Evolutionary conservation across 2,113 vertebrate species (phyloP).

Genomic region (Scortum barcoo): DNA sequence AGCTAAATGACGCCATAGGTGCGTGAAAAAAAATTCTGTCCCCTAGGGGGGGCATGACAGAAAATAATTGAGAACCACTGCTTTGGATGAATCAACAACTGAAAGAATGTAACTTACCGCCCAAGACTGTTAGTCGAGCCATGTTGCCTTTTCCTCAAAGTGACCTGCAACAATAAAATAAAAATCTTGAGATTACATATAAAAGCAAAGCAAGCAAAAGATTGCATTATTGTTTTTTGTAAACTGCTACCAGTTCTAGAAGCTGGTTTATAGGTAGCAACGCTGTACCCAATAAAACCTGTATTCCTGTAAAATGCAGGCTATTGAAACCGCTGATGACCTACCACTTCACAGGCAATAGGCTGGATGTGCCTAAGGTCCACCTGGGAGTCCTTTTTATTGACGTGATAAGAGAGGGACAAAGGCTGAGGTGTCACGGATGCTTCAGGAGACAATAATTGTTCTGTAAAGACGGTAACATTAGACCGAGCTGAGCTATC

Average conservation of each 20-base stretch:
- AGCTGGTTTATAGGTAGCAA: neutral
- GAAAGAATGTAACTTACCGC: constrained; percentile 53
- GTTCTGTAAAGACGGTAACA: neutral
- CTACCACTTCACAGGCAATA: constrained; percentile 29
- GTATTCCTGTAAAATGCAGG: neutral
- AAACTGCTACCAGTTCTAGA: neutral
- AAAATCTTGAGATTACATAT: too few relatives aligned
- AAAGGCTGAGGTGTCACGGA: constrained; percentile 42
- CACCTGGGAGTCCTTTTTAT: constrained; percentile 40
- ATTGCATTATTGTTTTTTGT: neutral
- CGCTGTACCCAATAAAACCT: neutral
- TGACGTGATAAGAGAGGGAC: constrained; percentile 21
- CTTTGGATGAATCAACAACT: neutral
- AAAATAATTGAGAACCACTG: too few relatives aligned
- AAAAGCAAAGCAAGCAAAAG: too few relatives aligned
- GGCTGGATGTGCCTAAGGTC: neutral
- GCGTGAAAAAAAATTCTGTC: too few relatives aligned
- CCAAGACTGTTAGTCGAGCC: constrained; percentile 58
- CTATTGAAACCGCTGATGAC: neutral
- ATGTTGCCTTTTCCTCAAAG: constrained; percentile 40
- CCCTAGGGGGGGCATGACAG: too few relatives aligned
- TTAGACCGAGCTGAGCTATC: neutral
- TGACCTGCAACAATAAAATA: constrained; percentile 22
- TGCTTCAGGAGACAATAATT: neutral
- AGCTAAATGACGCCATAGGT: too few relatives aligned